Evolutionary conservation across 2,888 invertebrate species (phyloP), one percentile per base, ranked within the genome.

Genomic region (Suillia variegata): DNA sequence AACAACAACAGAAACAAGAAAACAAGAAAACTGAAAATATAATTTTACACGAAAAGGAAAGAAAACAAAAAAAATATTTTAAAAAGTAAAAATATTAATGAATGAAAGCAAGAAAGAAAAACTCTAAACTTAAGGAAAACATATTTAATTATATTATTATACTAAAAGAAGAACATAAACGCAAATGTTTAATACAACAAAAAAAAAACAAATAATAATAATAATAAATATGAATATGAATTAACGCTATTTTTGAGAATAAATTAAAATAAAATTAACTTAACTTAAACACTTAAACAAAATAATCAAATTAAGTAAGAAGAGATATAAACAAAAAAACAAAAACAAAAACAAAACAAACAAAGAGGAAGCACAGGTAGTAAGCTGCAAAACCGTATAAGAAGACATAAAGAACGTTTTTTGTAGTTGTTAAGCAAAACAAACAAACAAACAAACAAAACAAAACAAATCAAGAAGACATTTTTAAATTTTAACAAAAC

Each of bases 281-380:
- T 31, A 42, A 54, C 8, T 17, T 34, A 38, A 34, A 38, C 13
- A 26, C n/a, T n/a, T n/a, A n/a, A n/a, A n/a, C n/a, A n/a, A n/a
- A n/a, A n/a, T n/a, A n/a, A n/a, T n/a, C n/a, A n/a, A n/a, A n/a
- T n/a, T n/a, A n/a, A n/a, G n/a, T n/a, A n/a, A n/a, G n/a, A n/a
- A n/a, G n/a, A n/a, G n/a, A n/a, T n/a, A n/a, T n/a, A n/a, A n/a
- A n/a, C n/a, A n/a, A n/a, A n/a, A n/a, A n/a, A n/a, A n/a, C 12
- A 31, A 31, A 31, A 31, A 31, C 12, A 31, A 56, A 59, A 59
- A 60, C 61, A 58, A 65, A 58, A 68, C 57, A 62, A 62, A 66
- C 57, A 51, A 61, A 42, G 42, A 49, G 21, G 15, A 31, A 33
- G n/a, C n/a, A 33, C 18, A 48, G 12, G 15, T 20, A 26, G 12